Percentiles rank a stretch among this genome's conserved stretches.
These are phyloP conservation scores for Clistopyga incitator DNA, from an alignment of 2,888 invertebrate genomes.

Conservation along the genomic window DNA sequence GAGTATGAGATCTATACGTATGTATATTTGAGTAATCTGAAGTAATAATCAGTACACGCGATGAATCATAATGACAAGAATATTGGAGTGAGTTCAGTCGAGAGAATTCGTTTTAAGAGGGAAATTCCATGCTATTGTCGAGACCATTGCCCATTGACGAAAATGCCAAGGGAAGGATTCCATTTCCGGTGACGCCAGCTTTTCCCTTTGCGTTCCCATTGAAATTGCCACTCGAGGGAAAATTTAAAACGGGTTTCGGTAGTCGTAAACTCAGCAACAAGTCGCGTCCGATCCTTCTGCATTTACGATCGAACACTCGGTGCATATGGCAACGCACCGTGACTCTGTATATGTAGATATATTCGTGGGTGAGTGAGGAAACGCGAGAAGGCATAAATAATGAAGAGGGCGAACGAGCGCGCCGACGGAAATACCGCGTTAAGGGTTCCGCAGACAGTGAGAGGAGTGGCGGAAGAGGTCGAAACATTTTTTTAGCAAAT, in stretches of 20 bases:
- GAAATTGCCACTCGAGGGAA: not conserved
- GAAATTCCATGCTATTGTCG: constrained; percentile 12
- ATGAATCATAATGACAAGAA: not conserved
- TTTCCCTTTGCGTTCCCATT: constrained; percentile 15
- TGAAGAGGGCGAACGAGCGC: constrained; percentile 67
- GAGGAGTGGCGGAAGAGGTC: too few relatives aligned
- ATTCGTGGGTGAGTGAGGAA: constrained; percentile 24
- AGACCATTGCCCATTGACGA: not conserved
- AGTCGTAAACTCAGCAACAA: constrained; percentile 71
- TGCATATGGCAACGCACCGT: constrained; percentile 10
- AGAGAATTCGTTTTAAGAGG: not conserved
- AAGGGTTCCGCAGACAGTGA: constrained; percentile 30
- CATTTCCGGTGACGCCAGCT: constrained; percentile 21
- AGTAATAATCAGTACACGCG: too few relatives aligned
- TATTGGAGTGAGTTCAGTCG: not conserved
- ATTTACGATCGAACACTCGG: constrained; percentile 69
- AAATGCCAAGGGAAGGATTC: constrained; percentile 10
- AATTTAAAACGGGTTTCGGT: constrained; percentile 62
- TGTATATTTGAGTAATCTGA: not conserved
- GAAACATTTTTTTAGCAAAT: too few relatives aligned
- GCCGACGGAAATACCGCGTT: constrained; percentile 72
- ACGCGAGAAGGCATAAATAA: constrained; percentile 67
- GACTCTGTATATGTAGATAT: not conserved
- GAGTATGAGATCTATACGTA: not conserved
- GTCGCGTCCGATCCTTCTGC: constrained; percentile 63